phyloP scores from a whole-genome alignment of 2,888 invertebrate species.

The Stegophylla sp. region DNA sequence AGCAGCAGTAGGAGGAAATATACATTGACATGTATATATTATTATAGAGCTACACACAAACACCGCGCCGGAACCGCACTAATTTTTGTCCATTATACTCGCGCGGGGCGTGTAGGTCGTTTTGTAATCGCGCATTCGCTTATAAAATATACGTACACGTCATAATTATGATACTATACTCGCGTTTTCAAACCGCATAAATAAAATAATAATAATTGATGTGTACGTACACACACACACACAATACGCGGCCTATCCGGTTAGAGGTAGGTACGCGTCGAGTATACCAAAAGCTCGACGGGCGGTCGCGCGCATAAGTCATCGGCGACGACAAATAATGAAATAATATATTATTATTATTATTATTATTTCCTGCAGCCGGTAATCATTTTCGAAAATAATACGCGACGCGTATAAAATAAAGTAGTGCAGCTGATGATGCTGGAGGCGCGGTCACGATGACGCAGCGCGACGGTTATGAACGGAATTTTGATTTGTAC shows the following conservation, averaged over 20 bases:
- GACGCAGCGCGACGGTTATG: too few relatives aligned
- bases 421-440: too few relatives aligned
- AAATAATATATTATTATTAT: not conserved
- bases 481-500: too few relatives aligned
- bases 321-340: not conserved
- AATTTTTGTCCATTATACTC: conserved; percentile 34
- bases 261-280: not conserved
- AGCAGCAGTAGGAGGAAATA: not conserved
- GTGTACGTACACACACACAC: too few relatives aligned
- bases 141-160: too few relatives aligned
- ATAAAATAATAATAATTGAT: too few relatives aligned
- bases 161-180: not conserved
- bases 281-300: conserved; percentile 15
- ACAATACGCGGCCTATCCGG: not conserved
- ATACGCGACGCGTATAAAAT: too few relatives aligned
- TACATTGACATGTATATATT: not conserved
- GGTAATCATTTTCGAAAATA: too few relatives aligned
- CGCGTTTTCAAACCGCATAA: conserved; percentile 14
- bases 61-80: conserved; percentile 22
- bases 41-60: not conserved
- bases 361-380: too few relatives aligned
- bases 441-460: too few relatives aligned
- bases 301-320: conserved; percentile 3
- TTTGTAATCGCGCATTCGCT: conserved; percentile 10
- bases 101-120: conserved; percentile 26